Evolutionary conservation across 2,888 invertebrate species (phyloP).

Genomic region (Tenthredo scrophulariae): DNA sequence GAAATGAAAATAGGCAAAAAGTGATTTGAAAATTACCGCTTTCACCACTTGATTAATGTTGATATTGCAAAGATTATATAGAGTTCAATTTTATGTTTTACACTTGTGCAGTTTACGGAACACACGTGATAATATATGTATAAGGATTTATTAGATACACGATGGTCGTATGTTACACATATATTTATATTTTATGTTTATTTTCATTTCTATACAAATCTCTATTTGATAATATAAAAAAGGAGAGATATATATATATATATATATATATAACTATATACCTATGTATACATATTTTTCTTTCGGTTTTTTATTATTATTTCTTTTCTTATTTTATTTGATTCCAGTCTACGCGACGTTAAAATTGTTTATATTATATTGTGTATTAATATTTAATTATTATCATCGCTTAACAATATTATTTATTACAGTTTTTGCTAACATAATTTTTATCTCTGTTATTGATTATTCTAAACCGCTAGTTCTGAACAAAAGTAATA

Average conservation of each 20-base stretch:
- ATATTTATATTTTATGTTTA: not conserved
- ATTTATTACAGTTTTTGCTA: slow-evolving; percentile 34
- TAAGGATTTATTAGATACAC: not conserved
- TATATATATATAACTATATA: too few relatives aligned
- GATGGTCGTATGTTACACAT: not conserved
- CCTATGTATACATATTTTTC: not conserved
- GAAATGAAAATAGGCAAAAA: slow-evolving; percentile 7
- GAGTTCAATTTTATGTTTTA: not conserved
- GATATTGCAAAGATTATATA: slow-evolving; percentile 14
- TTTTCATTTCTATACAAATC: not conserved
- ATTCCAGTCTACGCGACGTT: not conserved
- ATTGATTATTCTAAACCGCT: not conserved
- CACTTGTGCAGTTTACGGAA: not conserved
- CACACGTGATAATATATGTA: not conserved
- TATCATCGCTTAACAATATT: not conserved
- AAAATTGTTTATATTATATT: not conserved
- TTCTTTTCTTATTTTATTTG: not conserved
- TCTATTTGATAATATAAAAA: not conserved
- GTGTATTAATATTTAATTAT: not conserved
- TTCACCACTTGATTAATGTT: slow-evolving; percentile 30
- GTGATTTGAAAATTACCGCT: slow-evolving; percentile 23
- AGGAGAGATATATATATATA: not conserved
- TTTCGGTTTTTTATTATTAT: not conserved
- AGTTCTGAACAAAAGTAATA: slow-evolving; percentile 2
- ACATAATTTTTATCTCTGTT: slow-evolving; percentile 30